A percentile compares a stretch with the other conserved stretches of the same genome.
phyloP scores from a whole-genome alignment of 2,888 invertebrate genomes.

The Campaea margaritaria region DNA sequence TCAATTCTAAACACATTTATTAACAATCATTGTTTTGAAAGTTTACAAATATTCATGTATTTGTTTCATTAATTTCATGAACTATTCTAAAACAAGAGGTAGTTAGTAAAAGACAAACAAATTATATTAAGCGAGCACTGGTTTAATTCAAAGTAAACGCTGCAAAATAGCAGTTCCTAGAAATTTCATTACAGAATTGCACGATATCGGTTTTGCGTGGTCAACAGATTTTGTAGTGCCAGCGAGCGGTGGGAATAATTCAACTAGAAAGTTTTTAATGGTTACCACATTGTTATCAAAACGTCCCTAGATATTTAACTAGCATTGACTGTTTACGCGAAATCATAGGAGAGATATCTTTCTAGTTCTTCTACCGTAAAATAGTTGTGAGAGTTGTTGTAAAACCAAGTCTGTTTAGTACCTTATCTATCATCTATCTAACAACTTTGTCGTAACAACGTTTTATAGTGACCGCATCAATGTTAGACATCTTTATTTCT shows the following conservation, averaged over 20 bases:
- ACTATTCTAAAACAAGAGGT: not conserved
- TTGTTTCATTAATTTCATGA: not conserved
- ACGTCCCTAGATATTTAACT: not conserved
- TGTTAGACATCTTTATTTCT: too few relatives aligned
- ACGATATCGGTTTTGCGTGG: slow-evolving; percentile 27
- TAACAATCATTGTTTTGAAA: too few relatives aligned
- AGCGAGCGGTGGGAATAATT: slow-evolving; percentile 15
- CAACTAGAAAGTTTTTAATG: slow-evolving; percentile 27
- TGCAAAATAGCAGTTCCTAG: slow-evolving; percentile 10
- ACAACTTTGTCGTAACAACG: too few relatives aligned
- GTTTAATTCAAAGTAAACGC: slow-evolving; percentile 16
- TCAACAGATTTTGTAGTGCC: slow-evolving; percentile 22
- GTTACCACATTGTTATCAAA: slow-evolving; percentile 2
- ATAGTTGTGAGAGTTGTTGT: too few relatives aligned
- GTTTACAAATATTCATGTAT: too few relatives aligned
- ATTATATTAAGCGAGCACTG: slow-evolving; percentile 13
- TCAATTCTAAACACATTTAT: too few relatives aligned
- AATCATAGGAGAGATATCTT: too few relatives aligned
- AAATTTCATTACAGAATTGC: slow-evolving; percentile 28
- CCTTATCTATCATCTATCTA: too few relatives aligned
- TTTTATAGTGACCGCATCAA: too few relatives aligned
- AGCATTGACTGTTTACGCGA: too few relatives aligned
- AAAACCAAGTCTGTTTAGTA: too few relatives aligned
- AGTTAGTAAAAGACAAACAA: slow-evolving; percentile 12
- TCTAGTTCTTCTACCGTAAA: too few relatives aligned